Percentiles rank a stretch among this genome's conserved stretches.
Conservation (phyloP, 2,888 invertebrate species). For the Neoscelio sp. region DNA sequence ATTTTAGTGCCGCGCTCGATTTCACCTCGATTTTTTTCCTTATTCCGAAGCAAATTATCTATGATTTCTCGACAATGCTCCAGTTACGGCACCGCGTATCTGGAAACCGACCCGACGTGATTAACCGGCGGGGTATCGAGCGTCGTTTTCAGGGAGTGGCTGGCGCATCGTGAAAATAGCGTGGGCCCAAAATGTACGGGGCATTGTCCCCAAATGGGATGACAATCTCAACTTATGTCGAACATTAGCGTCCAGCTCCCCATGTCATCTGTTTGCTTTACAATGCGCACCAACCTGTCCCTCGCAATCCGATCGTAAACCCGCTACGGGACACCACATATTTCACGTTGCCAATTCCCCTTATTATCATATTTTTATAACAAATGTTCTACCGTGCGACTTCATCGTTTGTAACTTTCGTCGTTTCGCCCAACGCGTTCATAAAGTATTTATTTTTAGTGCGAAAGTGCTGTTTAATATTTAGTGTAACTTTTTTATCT, state of each 20-base stretch:
- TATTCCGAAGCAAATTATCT: slow-evolving; percentile 54
- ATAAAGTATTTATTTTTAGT: too few relatives aligned
- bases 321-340: not conserved
- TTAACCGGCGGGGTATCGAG: slow-evolving; percentile 32
- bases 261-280: slow-evolving; percentile 20
- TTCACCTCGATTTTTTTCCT: slow-evolving; percentile 59
- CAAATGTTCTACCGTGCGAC: not conserved
- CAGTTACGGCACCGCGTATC: slow-evolving; percentile 56
- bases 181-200: slow-evolving; percentile 44
- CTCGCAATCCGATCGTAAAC: slow-evolving; percentile 11
- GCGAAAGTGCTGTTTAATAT: too few relatives aligned
- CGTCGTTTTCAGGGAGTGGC: slow-evolving; percentile 48
- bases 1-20: slow-evolving; percentile 49
- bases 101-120: slow-evolving; percentile 59
- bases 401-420: not conserved
- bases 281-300: slow-evolving; percentile 10
- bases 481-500: too few relatives aligned
- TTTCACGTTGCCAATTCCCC: slow-evolving; percentile 13
- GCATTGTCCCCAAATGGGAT: slow-evolving; percentile 56
- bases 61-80: slow-evolving; percentile 62
- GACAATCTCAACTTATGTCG: slow-evolving; percentile 24
- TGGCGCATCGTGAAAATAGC: slow-evolving; percentile 50
- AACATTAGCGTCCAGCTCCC: slow-evolving; percentile 38
- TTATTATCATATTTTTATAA: slow-evolving; percentile 3
- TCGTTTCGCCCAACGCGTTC: slow-evolving; percentile 8